Evolutionary conservation across 2,888 invertebrate genomes (phyloP).

Genomic region (Noctua pronuba): DNA sequence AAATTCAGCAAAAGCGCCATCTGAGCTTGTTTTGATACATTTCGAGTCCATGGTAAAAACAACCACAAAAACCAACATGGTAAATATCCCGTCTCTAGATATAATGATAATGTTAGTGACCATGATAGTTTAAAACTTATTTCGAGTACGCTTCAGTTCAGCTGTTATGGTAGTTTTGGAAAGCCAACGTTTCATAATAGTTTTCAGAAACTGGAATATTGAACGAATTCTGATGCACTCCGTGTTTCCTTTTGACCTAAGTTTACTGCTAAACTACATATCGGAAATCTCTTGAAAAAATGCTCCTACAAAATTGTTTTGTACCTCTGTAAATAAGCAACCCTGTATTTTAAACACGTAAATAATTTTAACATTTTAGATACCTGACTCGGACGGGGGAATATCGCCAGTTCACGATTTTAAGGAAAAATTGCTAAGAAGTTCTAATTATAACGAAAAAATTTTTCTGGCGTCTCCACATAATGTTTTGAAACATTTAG

Average conservation of each 20-base stretch:
- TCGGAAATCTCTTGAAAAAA: neutral
- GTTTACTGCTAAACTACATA: neutral
- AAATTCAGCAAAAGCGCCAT: neutral
- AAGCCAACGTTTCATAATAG: neutral
- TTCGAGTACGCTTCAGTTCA: neutral
- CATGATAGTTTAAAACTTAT: too few relatives aligned
- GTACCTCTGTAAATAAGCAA: neutral
- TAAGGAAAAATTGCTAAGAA: slow-evolving; percentile 74
- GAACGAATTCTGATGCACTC: neutral
- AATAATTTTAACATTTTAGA: slow-evolving; percentile 70
- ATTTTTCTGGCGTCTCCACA: slow-evolving; percentile 80
- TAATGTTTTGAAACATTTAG: slow-evolving; percentile 82
- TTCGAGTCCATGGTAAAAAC: too few relatives aligned
- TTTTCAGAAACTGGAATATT: neutral
- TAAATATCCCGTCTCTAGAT: too few relatives aligned
- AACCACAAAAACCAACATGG: too few relatives aligned
- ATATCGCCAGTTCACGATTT: slow-evolving; percentile 86
- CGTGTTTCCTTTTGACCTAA: neutral
- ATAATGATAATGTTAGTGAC: too few relatives aligned
- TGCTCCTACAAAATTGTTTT: neutral
- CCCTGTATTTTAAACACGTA: slow-evolving; percentile 1
- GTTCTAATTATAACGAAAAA: slow-evolving; percentile 74
- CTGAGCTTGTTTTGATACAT: neutral
- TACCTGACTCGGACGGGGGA: slow-evolving; percentile 74
- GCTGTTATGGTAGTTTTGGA: neutral